These are phyloP conservation scores for Tetropium fuscum DNA, from an alignment of 2,888 invertebrate genomes.

Conservation along the genomic window DNA sequence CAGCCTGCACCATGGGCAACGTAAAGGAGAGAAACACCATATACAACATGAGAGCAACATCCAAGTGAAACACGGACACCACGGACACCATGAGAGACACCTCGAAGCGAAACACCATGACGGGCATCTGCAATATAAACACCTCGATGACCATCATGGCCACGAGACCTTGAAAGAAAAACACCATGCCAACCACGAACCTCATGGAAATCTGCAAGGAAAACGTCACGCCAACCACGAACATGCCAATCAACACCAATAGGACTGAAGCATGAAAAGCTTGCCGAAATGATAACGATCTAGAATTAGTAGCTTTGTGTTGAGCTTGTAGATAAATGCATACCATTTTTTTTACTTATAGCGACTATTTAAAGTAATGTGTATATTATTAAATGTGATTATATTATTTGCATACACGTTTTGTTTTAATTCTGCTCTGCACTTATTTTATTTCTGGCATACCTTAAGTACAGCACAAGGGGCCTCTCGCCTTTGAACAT, in stretches of 20 bases:
- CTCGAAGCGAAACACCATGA: slow-evolving; percentile 15
- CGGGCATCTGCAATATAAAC: neutral
- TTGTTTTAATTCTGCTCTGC: too few relatives aligned
- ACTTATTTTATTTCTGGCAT: too few relatives aligned
- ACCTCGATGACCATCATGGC: neutral
- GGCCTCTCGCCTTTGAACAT: too few relatives aligned
- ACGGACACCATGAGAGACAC: neutral
- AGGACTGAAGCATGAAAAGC: too few relatives aligned
- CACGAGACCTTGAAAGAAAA: slow-evolving; percentile 7
- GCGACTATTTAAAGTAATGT: too few relatives aligned
- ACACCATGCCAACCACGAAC: slow-evolving; percentile 6
- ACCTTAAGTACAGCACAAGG: too few relatives aligned
- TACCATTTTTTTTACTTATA: slow-evolving; percentile 14
- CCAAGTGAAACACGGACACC: slow-evolving; percentile 9
- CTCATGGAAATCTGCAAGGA: slow-evolving; percentile 5
- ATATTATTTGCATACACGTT: too few relatives aligned
- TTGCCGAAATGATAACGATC: neutral
- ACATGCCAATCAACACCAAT: neutral
- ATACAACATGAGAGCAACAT: slow-evolving; percentile 8
- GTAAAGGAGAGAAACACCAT: slow-evolving; percentile 27
- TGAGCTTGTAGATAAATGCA: slow-evolving; percentile 14
- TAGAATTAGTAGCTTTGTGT: neutral
- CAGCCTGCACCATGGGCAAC: neutral
- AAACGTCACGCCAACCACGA: neutral
- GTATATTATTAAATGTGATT: too few relatives aligned